Base-by-base conservation (phyloP, 92 coral and sea anemone species). In the Paramuricea clavata region DNA sequence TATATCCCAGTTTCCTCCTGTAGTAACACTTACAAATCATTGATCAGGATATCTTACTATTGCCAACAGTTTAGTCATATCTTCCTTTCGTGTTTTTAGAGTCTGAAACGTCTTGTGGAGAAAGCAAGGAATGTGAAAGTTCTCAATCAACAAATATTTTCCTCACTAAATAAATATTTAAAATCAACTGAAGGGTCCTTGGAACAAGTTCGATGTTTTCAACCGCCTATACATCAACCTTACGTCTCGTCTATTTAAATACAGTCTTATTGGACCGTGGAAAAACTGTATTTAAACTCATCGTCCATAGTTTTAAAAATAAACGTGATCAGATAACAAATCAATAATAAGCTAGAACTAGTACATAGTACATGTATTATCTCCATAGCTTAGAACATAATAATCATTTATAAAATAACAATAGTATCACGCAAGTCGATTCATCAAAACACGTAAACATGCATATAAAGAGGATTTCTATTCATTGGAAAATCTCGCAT, bases 141-240 rank as follows among this genome's bases (percentile, higher is more conserved):
- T 12, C 88, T 95, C 4, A 95, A 95, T 90, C 92, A 87, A 28
- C 98, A 95, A 86, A 94, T 95, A 72, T 95, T 95, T 79, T 92
- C 98, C 44, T 88, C 95, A 41, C 80, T 95, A 44, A 95, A 95
- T 94, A 95, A 93, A 83, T 97, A 95, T 69, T 86, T 95, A n/a
- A 94, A 94, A 90, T 93, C 98, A 12, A 88, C 95, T 8, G 98
- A 91, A 57, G 98, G 98, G 6, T 97, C 98, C 0, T 94, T 95
- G 39, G 98, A 95, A 73, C 98, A 95, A 69, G 98, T 95, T 0
- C 93, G 98, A 41, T 95, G 98, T 74, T 95, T 95, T 72, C 98
- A 95, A 76, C 98, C 98, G 39, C 98, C 98, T 49, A 93, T 95
- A 43, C 98, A 92, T 56, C 98, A 95, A 73, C 93, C 98, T 5